Percentiles rank a stretch among this genome's conserved stretches.
phyloP scores from a whole-genome alignment of 2,113 vertebrate species.

The Forbesichthys papilliferus region DNA sequence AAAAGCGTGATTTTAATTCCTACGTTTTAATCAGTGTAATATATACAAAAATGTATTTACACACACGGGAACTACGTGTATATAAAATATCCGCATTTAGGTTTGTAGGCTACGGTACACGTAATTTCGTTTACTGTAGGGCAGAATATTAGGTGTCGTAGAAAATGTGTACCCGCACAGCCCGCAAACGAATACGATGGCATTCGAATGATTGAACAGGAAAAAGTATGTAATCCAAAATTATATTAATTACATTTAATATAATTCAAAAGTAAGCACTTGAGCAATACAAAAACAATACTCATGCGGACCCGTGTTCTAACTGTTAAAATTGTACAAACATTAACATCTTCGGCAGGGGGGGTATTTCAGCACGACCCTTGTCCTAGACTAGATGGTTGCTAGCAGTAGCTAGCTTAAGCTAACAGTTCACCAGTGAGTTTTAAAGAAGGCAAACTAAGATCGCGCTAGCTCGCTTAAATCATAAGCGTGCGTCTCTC shows the following conservation, averaged over 20 bases:
- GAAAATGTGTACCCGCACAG: too few species aligned
- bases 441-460: neutral
- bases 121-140: too few species aligned
- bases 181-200: too few species aligned
- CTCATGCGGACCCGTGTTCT: too few species aligned
- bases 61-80: slow-evolving; percentile 12
- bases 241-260: too few species aligned
- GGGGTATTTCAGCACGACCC: neutral
- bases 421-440: slow-evolving; percentile 11
- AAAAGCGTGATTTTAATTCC: neutral
- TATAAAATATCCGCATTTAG: neutral
- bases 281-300: too few species aligned
- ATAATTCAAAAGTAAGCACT: too few species aligned
- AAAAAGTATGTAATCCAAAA: too few species aligned
- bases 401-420: slow-evolving; percentile 32
- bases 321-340: neutral
- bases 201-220: too few species aligned
- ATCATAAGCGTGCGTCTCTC: neutral
- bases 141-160: too few species aligned
- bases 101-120: neutral
- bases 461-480: slow-evolving; percentile 41
- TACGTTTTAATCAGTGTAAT: neutral
- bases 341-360: neutral
- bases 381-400: neutral
- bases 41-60: slow-evolving; percentile 4